phyloP scores from a whole-genome alignment of 2,797 vertebrate species.

The Semotilus atromaculatus region DNA sequence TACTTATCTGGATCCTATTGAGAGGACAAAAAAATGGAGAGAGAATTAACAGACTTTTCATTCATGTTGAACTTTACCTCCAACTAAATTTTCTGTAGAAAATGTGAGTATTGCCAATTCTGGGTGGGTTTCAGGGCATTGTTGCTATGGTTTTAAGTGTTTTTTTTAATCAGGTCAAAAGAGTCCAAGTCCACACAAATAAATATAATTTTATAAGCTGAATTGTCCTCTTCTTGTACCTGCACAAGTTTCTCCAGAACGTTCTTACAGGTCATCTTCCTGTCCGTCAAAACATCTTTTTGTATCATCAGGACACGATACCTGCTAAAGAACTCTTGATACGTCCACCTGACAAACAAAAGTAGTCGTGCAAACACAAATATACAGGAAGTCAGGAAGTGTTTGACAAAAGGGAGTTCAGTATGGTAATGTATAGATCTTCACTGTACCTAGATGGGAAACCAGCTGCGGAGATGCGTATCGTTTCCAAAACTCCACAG shows the following conservation, averaged over 20 bases:
- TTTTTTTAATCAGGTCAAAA: background rate
- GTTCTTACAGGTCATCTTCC: conserved; percentile 93
- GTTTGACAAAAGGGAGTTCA: conserved; percentile 58
- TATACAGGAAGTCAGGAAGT: background rate
- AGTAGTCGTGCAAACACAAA: background rate
- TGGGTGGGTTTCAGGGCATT: background rate
- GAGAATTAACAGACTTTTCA: background rate
- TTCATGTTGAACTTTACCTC: background rate
- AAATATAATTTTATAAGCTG: background rate
- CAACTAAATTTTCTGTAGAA: background rate
- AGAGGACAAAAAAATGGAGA: background rate
- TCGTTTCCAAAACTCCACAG: conserved; percentile 96
- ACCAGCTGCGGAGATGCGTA: conserved; percentile 96
- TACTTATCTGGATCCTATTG: conserved; percentile 96
- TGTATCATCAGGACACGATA: conserved; percentile 98
- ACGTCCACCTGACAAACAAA: conserved; percentile 87
- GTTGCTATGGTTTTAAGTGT: background rate
- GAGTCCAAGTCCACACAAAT: background rate
- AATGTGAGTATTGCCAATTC: background rate
- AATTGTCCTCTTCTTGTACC: conserved; percentile 71
- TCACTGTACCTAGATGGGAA: conserved; percentile 91
- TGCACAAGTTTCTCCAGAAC: conserved; percentile 94
- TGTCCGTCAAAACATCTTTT: conserved; percentile 92
- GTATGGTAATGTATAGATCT: background rate
- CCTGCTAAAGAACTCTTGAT: conserved; percentile 98